Base-by-base conservation (phyloP, 2,888 invertebrate species). In the Nephrocerus scutellatus region DNA sequence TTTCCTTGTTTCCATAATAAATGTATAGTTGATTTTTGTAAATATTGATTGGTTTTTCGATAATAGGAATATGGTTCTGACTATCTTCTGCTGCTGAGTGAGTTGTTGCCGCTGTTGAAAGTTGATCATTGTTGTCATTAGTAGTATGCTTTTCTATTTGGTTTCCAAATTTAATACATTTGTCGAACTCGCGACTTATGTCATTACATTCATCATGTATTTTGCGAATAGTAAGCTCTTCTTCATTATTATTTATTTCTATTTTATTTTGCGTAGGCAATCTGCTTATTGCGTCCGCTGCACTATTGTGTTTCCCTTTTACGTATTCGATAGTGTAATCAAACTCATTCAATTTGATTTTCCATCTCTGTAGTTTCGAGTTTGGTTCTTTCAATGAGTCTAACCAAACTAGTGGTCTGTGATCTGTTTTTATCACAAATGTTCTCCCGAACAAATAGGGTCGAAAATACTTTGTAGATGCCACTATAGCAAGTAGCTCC, bases 351-450 rank as follows among this genome's bases (percentile, higher is more conserved):
- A 60, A 42, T 43, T 55, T 29, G 57, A 46, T 7, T 56, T 35
- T 44, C 66, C 63, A 68, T 4, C 63, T 34, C 9, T 54, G 57
- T 10, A 63, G 42, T 39, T 62, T 54, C 1, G 58, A 58, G 21
- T 57, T 60, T 2, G 61, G 62, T 12, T 66, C 62, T 46, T 66
- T 65, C 1, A 62, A 25, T 0, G 48, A 55, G 50, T 62, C 55
- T 1, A 67, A 36, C 59, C 63, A 67, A 5, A 49, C 50, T 2
- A 66, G 36, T 1, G 63, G 62, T 33, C 55, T 47, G 39, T 68
- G 66, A 31, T 69, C 67, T 1, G 63, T 67, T 6, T 57, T 52
- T 2, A 68, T 61, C 0, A 39, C 51, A 21, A 69, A 66, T 39
- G 53, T 53, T 19, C 50, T 47, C 3, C 59, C 63, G 21, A 56